Conservation (phyloP, 2,797 vertebrate species). For the Rhynchotus rufescens region DNA sequence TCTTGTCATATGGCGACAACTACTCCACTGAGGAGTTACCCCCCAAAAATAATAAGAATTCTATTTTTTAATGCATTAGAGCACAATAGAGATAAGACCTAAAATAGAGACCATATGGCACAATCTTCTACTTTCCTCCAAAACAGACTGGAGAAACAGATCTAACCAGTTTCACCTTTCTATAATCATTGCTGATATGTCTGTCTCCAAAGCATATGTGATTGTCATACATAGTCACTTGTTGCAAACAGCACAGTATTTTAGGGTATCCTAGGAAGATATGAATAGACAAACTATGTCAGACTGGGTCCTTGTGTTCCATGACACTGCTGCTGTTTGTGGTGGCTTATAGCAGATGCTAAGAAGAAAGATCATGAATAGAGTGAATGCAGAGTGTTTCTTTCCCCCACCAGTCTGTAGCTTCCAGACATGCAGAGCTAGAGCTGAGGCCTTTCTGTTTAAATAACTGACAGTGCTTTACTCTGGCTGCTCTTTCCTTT, state of each 20-base stretch:
- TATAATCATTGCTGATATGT: background rate
- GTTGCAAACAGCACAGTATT: background rate
- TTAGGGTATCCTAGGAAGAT: background rate
- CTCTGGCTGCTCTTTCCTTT: background rate
- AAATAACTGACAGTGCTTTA: background rate
- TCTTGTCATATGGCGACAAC: background rate
- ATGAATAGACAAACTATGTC: background rate
- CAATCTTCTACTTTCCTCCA: background rate
- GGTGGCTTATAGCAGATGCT: background rate
- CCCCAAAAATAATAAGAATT: background rate
- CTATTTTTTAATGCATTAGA: background rate
- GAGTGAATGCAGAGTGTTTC: background rate
- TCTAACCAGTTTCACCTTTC: background rate
- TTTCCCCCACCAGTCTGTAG: background rate
- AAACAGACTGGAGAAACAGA: background rate
- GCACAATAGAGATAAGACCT: background rate
- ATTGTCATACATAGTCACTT: background rate
- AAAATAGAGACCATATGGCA: background rate
- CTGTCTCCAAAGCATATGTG: background rate
- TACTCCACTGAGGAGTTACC: background rate
- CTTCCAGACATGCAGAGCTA: background rate
- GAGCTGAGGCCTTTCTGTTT: background rate
- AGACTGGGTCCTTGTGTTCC: background rate
- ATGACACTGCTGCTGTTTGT: background rate
- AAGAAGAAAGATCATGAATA: background rate